Conservation (phyloP, 2,797 vertebrate species). For the Garrulus glandarius region DNA sequence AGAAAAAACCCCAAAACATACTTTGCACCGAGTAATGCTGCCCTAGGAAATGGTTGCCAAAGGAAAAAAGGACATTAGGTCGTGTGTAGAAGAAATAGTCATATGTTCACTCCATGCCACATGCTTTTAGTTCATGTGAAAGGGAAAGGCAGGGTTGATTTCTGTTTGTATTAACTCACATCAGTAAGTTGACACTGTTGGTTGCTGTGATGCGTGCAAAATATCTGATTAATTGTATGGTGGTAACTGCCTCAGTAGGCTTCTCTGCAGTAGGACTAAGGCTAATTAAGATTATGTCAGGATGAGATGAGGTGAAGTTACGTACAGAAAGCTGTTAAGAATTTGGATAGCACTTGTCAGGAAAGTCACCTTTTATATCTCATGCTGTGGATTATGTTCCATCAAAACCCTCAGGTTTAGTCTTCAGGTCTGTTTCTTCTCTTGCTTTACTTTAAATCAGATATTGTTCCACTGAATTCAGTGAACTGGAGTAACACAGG, state of each 20-base stretch:
- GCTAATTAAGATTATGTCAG: slow-evolving; percentile 77
- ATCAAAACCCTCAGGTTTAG: neutral
- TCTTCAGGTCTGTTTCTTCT: neutral
- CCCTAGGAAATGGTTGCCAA: neutral
- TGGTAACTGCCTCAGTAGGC: slow-evolving; percentile 72
- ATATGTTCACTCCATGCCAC: neutral
- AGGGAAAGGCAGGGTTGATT: neutral
- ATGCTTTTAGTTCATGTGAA: neutral
- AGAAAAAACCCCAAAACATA: neutral
- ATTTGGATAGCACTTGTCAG: slow-evolving; percentile 45
- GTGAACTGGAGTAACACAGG: neutral
- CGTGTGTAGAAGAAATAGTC: neutral
- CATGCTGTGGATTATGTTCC: neutral
- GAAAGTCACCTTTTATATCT: slow-evolving; percentile 9
- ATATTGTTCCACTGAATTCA: neutral
- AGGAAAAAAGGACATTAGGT: neutral
- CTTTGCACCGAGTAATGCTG: neutral
- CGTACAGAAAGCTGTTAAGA: slow-evolving; percentile 38
- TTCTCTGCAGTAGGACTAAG: slow-evolving; percentile 67
- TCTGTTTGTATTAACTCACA: slow-evolving; percentile 51
- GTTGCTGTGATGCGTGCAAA: slow-evolving; percentile 59
- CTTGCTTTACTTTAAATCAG: neutral
- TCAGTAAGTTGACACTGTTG: slow-evolving; percentile 55
- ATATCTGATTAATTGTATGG: slow-evolving; percentile 75
- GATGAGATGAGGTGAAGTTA: slow-evolving; percentile 59